Percentiles rank a stretch among this genome's conserved stretches.
Evolutionary conservation across 2,888 invertebrate species (phyloP).

Genomic region (Rhabditophanes sp.): DNA sequence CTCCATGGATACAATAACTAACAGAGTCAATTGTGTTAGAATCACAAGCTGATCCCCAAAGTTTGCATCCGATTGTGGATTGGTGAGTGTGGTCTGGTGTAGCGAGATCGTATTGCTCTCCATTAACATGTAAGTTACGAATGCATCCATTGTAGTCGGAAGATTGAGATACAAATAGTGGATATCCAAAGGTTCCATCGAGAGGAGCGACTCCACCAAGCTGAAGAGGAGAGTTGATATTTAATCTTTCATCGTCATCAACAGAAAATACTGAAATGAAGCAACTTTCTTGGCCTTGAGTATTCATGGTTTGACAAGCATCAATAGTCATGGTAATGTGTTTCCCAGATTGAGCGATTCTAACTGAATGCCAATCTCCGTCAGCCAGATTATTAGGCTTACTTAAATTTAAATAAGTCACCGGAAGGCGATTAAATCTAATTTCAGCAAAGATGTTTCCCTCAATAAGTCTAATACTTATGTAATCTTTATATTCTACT

Average conservation of each 20-base stretch:
- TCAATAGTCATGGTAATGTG: constrained; percentile 31
- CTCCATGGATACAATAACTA: constrained; percentile 34
- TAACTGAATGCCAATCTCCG: constrained; percentile 91
- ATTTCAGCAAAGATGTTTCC: constrained; percentile 61
- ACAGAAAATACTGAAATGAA: constrained; percentile 18
- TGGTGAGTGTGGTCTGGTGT: constrained; percentile 57
- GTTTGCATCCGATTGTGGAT: constrained; percentile 59
- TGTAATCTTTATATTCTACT: constrained; percentile 59
- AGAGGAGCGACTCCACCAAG: constrained; percentile 63
- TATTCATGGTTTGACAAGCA: constrained; percentile 22
- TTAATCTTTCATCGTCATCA: constrained; percentile 41
- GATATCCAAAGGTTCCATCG: constrained; percentile 10
- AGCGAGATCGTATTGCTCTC: constrained; percentile 79
- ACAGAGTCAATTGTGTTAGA: constrained; percentile 58
- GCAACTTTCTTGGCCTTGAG: constrained; percentile 10
- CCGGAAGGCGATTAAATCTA: constrained; percentile 17
- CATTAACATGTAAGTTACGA: constrained; percentile 82
- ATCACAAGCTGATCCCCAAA: constrained; percentile 77
- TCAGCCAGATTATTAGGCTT: constrained; percentile 52
- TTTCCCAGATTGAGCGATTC: constrained; percentile 86
- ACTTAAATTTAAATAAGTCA: constrained; percentile 16
- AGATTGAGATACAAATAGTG: constrained; percentile 10
- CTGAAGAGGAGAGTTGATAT: constrained; percentile 43
- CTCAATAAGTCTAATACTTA: constrained; percentile 76
- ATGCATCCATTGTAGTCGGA: constrained; percentile 83